Percentiles rank a stretch among this genome's conserved stretches.
Evolutionary conservation across 2,113 vertebrate genomes (phyloP).

Genomic region (Poeciliopsis retropinna): DNA sequence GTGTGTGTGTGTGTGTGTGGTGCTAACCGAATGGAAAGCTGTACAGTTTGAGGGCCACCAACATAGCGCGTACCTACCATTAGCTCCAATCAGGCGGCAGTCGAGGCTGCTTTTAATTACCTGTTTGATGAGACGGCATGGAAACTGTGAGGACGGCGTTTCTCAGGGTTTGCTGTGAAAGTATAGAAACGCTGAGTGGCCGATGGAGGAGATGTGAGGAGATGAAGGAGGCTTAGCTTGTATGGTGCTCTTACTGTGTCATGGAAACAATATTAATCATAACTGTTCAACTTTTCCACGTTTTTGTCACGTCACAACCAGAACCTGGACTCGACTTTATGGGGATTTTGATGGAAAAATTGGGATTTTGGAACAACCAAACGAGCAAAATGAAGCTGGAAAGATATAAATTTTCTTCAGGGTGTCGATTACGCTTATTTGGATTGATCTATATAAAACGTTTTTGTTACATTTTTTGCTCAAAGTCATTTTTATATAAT

Average conservation of each 20-base stretch:
- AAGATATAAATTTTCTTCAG: neutral
- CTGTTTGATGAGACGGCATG: constrained; percentile 55
- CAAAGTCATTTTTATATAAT: too few species aligned
- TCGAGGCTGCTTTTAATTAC: constrained; percentile 65
- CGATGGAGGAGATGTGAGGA: neutral
- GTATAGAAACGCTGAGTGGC: constrained; percentile 23
- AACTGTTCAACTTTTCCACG: too few species aligned
- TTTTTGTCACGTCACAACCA: too few species aligned
- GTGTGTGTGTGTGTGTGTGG: constrained; percentile 2
- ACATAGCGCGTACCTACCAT: constrained; percentile 38
- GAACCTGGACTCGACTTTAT: neutral
- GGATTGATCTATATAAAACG: too few species aligned
- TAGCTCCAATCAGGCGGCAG: constrained; percentile 24
- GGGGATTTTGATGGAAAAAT: neutral
- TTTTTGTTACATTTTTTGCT: too few species aligned
- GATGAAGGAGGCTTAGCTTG: neutral
- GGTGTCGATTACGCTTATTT: too few species aligned
- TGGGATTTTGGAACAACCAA: too few species aligned
- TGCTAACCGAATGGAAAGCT: constrained; percentile 44
- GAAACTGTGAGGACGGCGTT: constrained; percentile 53
- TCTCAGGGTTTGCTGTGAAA: constrained; percentile 24
- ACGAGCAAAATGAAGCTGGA: neutral
- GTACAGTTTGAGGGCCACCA: constrained; percentile 48
- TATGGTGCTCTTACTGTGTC: too few species aligned
- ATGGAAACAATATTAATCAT: too few species aligned